Evolutionary conservation across 2,113 vertebrate species (phyloP), one percentile per base, ranked within the genome.

Genomic region (Barnardius zonarius): DNA sequence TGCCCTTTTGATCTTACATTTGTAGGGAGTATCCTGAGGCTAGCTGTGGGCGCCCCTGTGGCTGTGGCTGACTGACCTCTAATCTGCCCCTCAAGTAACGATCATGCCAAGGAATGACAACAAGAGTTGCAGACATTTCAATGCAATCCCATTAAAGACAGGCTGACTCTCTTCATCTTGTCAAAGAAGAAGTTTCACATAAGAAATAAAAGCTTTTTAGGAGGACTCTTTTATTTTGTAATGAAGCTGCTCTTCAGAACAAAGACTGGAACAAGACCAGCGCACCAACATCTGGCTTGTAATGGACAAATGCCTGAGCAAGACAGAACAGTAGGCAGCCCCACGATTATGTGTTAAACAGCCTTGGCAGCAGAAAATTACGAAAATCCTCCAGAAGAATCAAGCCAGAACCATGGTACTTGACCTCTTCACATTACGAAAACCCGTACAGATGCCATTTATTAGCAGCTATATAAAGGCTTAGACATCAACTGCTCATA

Each of bases 41-140:
- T 96, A 90, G 84, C 78, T 51, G 46, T 81, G 31, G 76, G 94
- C 5, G 22, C 62, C 91, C 87, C 61, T 1, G 2, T n/a, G 86
- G 86, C 84, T 92, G 94, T 79, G 59, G 43, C 68, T 97, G 88
- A 95, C 23, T 96, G 94, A 95, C 92, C 86, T 97, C 84, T 92
- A 81, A 82, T 86, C 87, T 94, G 79, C 93, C 87, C 85, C 79
- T 96, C 48, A 62, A 95, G 90, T 90, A 96, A 97, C 5, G 27
- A 93, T 88, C 90, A 91, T 74, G 83, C 87, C 94, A 85, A 87
- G 87, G 88, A 96, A 97, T 70, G 68, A 94, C 95, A 96, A 95
- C 49, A 97, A 88, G 92, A 97, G 84, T 85, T 94, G 81, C 44
- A 97, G 83, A 79, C 72, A n/a, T 96, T 96, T 96, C 94, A 95